A percentile compares a stretch with the other conserved stretches of the same genome.
Evolutionary conservation across 2,113 vertebrate species (phyloP).

Genomic region (Megaceryle maxima): DNA sequence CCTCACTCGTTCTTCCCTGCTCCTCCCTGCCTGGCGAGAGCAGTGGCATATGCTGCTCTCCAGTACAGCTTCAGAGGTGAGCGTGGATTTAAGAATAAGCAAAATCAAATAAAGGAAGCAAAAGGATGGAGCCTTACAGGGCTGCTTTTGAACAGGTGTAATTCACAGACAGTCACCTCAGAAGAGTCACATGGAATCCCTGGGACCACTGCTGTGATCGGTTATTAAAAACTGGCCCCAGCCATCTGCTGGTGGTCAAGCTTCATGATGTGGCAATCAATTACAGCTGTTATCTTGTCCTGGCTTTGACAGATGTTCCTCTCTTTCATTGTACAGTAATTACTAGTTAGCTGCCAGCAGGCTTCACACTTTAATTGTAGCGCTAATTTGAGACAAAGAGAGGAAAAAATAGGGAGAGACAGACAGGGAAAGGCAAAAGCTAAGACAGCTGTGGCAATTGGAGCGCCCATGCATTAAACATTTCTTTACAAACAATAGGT

Average conservation of each 20-base stretch:
- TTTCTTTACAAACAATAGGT: constrained; percentile 17
- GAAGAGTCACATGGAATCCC: background rate
- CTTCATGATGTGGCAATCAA: constrained; percentile 68
- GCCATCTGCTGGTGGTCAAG: constrained; percentile 74
- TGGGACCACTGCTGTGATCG: background rate
- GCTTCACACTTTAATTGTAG: constrained; percentile 73
- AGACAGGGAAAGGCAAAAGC: constrained; percentile 48
- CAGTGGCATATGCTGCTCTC: background rate
- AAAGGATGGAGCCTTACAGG: background rate
- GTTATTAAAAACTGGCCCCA: constrained; percentile 38
- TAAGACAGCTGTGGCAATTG: constrained; percentile 30
- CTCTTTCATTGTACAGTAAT: constrained; percentile 72
- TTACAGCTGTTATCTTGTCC: constrained; percentile 76
- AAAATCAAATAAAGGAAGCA: background rate
- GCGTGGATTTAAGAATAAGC: background rate
- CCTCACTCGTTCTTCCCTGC: background rate
- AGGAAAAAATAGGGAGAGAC: constrained; percentile 51
- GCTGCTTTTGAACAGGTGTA: background rate
- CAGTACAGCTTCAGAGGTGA: background rate
- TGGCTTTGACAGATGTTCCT: constrained; percentile 72
- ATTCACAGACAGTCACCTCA: background rate
- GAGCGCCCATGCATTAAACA: background rate
- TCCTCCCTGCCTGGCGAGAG: background rate
- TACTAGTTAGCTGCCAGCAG: constrained; percentile 72
- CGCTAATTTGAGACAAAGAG: constrained; percentile 72